phyloP scores from a whole-genome alignment of 2,113 vertebrate genomes.

The Dipodomys ordii region DNA sequence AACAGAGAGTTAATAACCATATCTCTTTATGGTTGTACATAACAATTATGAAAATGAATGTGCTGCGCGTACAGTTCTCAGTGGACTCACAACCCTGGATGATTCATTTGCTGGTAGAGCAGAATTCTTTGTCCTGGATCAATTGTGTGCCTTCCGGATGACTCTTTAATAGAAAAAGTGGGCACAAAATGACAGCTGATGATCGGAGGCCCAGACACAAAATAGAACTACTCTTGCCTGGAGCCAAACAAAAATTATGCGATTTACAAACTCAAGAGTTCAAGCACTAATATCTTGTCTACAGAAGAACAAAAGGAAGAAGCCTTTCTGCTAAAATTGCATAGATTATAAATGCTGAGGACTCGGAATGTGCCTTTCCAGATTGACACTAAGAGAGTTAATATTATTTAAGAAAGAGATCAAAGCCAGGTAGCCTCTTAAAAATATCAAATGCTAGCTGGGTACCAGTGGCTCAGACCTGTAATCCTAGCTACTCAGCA shows the following conservation, averaged over 20 bases:
- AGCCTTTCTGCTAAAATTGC: background rate
- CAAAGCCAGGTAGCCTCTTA: background rate
- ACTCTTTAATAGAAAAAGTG: slow-evolving; percentile 45
- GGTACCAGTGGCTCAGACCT: too few relatives aligned
- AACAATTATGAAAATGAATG: background rate
- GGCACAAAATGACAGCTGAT: background rate
- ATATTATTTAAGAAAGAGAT: background rate
- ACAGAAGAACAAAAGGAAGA: slow-evolving; percentile 32
- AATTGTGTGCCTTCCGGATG: background rate
- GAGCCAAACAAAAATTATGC: slow-evolving; percentile 37
- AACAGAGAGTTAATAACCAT: background rate
- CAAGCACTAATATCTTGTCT: background rate
- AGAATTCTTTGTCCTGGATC: background rate
- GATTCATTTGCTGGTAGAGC: background rate
- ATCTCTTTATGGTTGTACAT: background rate
- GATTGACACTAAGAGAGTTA: background rate
- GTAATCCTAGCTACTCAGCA: too few relatives aligned
- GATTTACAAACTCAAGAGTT: slow-evolving; percentile 31
- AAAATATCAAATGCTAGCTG: background rate
- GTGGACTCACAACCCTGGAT: background rate
- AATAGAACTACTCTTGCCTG: background rate
- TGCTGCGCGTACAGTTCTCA: accelerated
- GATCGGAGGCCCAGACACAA: background rate
- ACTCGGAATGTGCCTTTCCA: slow-evolving; percentile 23
- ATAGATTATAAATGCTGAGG: background rate